Evolutionary conservation across 1,140 invertebrate species (phyloP).

Genomic region (Ceratoteleas bidentatus): DNA sequence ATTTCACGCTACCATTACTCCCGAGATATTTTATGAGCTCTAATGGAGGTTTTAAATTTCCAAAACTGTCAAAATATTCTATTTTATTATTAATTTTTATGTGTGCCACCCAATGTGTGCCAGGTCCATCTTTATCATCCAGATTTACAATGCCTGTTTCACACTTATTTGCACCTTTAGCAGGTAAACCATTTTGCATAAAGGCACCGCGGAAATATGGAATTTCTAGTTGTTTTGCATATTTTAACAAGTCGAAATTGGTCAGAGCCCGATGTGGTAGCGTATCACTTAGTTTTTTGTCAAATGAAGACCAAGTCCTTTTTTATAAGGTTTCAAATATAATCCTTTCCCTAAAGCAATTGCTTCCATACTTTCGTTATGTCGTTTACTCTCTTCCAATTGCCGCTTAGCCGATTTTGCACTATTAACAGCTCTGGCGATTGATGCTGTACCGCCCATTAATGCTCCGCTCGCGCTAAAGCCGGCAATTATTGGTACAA

Average conservation of each 20-base stretch:
- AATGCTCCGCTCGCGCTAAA: slow-evolving; percentile 43
- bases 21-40: slow-evolving; percentile 67
- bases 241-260: slow-evolving; percentile 57
- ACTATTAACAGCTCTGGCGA: slow-evolving; percentile 24
- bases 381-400: slow-evolving; percentile 61
- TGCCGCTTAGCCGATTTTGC: slow-evolving; percentile 3
- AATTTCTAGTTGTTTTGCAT: slow-evolving; percentile 65
- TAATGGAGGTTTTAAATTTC: slow-evolving; percentile 64
- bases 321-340: slow-evolving; percentile 73
- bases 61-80: slow-evolving; percentile 71
- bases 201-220: slow-evolving; percentile 34
- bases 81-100: slow-evolving; percentile 63
- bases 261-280: slow-evolving; percentile 36
- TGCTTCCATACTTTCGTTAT: slow-evolving; percentile 70
- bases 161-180: slow-evolving; percentile 44
- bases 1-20: slow-evolving; percentile 46
- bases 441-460: background rate
- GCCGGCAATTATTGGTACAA: slow-evolving; percentile 53
- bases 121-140: slow-evolving; percentile 57
- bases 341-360: slow-evolving; percentile 71
- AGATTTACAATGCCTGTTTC: slow-evolving; percentile 73
- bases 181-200: slow-evolving; percentile 58
- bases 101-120: slow-evolving; percentile 73
- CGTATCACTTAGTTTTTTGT: slow-evolving; percentile 50
- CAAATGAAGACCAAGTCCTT: slow-evolving; percentile 58